Conservation (phyloP, 2,797 vertebrate genomes). For the Chelon auratus region DNA sequence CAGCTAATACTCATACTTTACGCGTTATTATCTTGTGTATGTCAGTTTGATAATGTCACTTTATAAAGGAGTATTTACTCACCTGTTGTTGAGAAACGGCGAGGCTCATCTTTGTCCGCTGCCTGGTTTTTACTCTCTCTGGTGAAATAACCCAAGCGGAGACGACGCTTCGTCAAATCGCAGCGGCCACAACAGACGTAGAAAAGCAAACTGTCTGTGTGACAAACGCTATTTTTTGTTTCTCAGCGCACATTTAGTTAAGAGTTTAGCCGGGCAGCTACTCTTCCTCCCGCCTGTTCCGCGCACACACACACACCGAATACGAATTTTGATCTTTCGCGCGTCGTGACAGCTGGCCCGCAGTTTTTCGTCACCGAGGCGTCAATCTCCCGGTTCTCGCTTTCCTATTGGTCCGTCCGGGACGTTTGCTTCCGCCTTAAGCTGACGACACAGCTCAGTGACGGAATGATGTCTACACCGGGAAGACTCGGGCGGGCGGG, state of each 20-base stretch:
- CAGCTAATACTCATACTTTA: fast-evolving
- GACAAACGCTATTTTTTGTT: constrained; percentile 16
- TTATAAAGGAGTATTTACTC: background rate
- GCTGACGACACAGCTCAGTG: constrained; percentile 10
- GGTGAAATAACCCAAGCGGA: constrained; percentile 19
- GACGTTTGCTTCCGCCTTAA: constrained; percentile 20
- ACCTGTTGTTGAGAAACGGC: constrained; percentile 74
- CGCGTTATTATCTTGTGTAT: fast-evolving
- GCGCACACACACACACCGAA: constrained; percentile 22
- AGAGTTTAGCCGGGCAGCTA: background rate
- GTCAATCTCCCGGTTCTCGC: constrained; percentile 59
- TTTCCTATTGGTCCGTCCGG: constrained; percentile 68
- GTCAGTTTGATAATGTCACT: background rate
- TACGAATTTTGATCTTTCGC: constrained; percentile 83
- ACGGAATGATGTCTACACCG: background rate
- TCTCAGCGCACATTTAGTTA: constrained; percentile 37
- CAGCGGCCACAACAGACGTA: background rate
- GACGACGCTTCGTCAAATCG: constrained; percentile 15
- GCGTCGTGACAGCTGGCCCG: constrained; percentile 78
- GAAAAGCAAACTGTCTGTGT: background rate
- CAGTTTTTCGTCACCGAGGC: constrained; percentile 31
- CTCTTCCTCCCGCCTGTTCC: constrained; percentile 82
- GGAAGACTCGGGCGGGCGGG: constrained; percentile 32
- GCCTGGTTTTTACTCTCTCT: constrained; percentile 5
- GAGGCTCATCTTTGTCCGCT: constrained; percentile 76